Percentiles rank a stretch among this genome's conserved stretches.
phyloP scores from a whole-genome alignment of 1,140 invertebrate species.

The Magallana gigas region DNA sequence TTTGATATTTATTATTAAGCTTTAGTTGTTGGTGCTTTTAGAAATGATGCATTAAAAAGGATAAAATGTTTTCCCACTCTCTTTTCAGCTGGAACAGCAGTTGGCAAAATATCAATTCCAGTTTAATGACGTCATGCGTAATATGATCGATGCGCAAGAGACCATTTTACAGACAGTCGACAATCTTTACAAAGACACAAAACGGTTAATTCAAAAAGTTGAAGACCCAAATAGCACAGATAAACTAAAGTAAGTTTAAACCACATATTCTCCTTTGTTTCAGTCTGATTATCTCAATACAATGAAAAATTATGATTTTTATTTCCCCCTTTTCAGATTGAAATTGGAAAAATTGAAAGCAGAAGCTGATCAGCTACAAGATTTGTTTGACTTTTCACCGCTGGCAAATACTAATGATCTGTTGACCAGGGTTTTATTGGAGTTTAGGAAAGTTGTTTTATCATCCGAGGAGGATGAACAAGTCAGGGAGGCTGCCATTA shows the following conservation, averaged over 20 bases:
- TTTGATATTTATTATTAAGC: not conserved
- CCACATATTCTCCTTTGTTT: not conserved
- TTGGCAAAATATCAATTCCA: conserved; percentile 42
- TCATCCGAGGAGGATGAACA: not conserved
- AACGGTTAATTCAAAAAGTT: not conserved
- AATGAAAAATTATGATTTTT: not conserved
- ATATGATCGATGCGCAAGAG: conserved; percentile 40
- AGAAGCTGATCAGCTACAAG: conserved; percentile 53
- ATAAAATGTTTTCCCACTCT: not conserved
- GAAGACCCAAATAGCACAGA: conserved; percentile 6
- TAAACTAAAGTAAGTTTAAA: not conserved
- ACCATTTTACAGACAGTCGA: conserved; percentile 47
- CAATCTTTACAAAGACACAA: conserved; percentile 37
- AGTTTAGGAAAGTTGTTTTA: conserved; percentile 39
- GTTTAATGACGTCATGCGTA: conserved; percentile 52
- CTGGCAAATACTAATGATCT: conserved; percentile 45
- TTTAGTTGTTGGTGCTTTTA: too few relatives aligned
- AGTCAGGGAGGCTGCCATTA: not conserved
- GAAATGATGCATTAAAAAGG: not conserved
- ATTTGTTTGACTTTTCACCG: conserved; percentile 55
- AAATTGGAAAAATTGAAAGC: conserved; percentile 52
- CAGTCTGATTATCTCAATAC: not conserved
- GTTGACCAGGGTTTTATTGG: conserved; percentile 45
- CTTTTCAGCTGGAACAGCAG: conserved; percentile 42
- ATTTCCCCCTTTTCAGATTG: not conserved